Base-by-base conservation (phyloP, 2,888 invertebrate genomes). In the Phyto melanocephala region DNA sequence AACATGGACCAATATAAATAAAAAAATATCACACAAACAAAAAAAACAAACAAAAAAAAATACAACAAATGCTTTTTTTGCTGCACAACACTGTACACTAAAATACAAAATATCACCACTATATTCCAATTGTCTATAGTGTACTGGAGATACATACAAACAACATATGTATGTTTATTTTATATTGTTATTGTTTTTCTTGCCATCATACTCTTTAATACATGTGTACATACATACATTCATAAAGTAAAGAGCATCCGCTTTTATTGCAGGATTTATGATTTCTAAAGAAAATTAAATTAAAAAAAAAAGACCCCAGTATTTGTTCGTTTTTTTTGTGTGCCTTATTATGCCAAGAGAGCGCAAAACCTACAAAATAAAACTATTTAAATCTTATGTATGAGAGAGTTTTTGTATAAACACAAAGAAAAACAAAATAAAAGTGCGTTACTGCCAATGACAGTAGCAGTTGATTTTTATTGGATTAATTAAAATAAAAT, bases 261-360 rank as follows among this genome's bases (percentile, higher is more conserved):
- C 79, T 71, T 79, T 71, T 62, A 54, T 70, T 79, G 71, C 79
- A 82, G 82, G 82, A 82, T 79, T 79, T 82, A 79, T 76, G 71
- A 76, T 71, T 79, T 75, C 40, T 17, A 58, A 35, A 75, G 60
- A 65, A 65, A 72, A 22, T 5, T n/a, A n/a, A n/a, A n/a, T n/a
- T n/a, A 6, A 70, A 47, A 78, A 17, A 54, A 28, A 52, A 52
- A 13, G 8, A 62, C 6, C 17, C 35, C 22, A 28, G 28, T 54
- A 13, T 17, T 20, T 58, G 17, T 17, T 35, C 11, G 22, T 33
- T 60, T 60, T 22, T 37, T 45, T n/a, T 47, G 5, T 7, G 3
- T 47, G 2, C 50, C 45, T 47, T 50, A 28, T 67, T 65, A 10
- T 42, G 50, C 40, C 20, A n/a, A 58, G 45, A 35, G 22, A 54